A percentile compares a stretch with the other conserved stretches of the same genome.
Conservation (phyloP, 2,113 vertebrate species). For the Trematomus loennbergii region DNA sequence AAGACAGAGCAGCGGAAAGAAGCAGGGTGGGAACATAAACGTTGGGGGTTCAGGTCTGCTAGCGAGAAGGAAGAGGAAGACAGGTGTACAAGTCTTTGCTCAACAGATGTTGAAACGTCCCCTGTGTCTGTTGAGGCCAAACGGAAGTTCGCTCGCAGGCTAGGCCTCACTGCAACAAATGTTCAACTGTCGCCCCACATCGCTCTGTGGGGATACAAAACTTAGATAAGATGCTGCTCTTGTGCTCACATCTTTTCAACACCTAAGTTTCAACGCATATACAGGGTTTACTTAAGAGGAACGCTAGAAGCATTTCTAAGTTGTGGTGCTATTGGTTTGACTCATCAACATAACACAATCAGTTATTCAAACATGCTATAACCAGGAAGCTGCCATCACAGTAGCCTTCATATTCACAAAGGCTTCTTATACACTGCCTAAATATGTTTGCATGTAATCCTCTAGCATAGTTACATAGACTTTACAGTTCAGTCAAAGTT, state of each 20-base stretch:
- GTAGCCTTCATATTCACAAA: conserved; percentile 10
- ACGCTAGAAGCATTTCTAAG: conserved; percentile 2
- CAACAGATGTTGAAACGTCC: conserved; percentile 83
- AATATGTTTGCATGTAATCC: conserved; percentile 57
- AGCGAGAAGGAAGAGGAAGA: conserved; percentile 80
- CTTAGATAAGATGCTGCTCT: conserved; percentile 48
- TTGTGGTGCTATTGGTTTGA: background rate
- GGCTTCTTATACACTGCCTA: background rate
- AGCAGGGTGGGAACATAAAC: conserved; percentile 39
- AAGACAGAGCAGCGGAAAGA: conserved; percentile 36
- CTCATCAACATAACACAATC: background rate
- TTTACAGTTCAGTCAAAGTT: conserved; percentile 59
- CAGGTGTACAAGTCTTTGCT: conserved; percentile 82
- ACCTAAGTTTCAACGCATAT: conserved; percentile 1
- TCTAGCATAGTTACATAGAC: conserved; percentile 48
- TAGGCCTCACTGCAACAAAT: conserved; percentile 58
- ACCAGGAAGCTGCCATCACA: conserved; percentile 7
- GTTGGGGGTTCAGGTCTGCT: conserved; percentile 53
- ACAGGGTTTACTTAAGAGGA: conserved; percentile 1
- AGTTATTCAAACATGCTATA: background rate
- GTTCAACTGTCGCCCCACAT: conserved; percentile 69
- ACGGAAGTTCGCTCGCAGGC: conserved; percentile 74
- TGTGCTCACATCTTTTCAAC: conserved; percentile 18
- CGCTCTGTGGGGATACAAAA: conserved; percentile 28
- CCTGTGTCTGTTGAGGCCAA: conserved; percentile 72